Percentiles rank a stretch among this genome's conserved stretches.
Evolutionary conservation across 1,140 invertebrate genomes (phyloP).

Genomic region (Drosophila sechellia): DNA sequence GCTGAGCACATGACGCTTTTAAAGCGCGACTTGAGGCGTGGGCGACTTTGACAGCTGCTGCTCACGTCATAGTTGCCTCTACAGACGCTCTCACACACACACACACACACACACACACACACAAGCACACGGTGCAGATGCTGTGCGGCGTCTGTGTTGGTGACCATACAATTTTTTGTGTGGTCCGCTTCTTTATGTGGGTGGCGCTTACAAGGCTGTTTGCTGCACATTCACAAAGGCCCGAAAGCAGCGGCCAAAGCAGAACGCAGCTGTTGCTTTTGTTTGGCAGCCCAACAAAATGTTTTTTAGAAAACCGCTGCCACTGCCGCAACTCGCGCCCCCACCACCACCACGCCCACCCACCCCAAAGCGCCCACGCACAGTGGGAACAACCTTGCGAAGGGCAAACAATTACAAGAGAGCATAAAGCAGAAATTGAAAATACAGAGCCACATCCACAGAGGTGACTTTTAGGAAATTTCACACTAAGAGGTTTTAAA

Average conservation of each 20-base stretch:
- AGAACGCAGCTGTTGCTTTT: slow-evolving; percentile 70
- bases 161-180: slow-evolving; percentile 69
- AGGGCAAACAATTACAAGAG: slow-evolving; percentile 54
- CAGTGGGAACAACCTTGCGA: slow-evolving; percentile 61
- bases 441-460: neutral
- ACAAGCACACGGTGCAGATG: neutral
- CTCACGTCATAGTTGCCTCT: slow-evolving; percentile 61
- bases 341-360: neutral
- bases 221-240: slow-evolving; percentile 68
- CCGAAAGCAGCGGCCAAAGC: slow-evolving; percentile 19
- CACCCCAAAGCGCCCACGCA: slow-evolving; percentile 6
- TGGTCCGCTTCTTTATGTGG: slow-evolving; percentile 66
- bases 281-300: slow-evolving; percentile 42
- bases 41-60: slow-evolving; percentile 41
- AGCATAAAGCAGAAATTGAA: slow-evolving; percentile 19
- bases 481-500: neutral
- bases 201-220: slow-evolving; percentile 73
- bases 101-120: slow-evolving; percentile 4
- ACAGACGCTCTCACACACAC: no score
- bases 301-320: slow-evolving; percentile 45
- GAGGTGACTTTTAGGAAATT: neutral
- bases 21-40: slow-evolving; percentile 66
- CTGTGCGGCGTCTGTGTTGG: slow-evolving; percentile 16
- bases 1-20: slow-evolving; percentile 71
- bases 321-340: neutral